These are phyloP conservation scores for Lepus americanus DNA, from an alignment of 2,113 vertebrate genomes.

Conservation along the genomic window DNA sequence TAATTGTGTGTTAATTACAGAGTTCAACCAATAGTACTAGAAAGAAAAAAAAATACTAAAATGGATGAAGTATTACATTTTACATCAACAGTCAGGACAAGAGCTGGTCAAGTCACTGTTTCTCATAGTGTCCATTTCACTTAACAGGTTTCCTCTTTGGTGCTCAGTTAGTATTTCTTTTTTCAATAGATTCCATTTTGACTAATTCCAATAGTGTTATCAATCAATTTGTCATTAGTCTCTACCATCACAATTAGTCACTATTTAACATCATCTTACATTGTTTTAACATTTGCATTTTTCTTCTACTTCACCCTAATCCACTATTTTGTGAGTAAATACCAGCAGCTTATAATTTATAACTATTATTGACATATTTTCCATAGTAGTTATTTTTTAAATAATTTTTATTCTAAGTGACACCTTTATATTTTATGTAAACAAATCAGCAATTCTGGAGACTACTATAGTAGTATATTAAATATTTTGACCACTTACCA, in stretches of 20 bases:
- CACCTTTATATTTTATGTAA: neutral
- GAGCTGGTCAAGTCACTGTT: too few relatives aligned
- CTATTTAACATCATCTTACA: neutral
- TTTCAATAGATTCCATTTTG: neutral
- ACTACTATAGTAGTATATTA: neutral
- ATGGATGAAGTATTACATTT: too few relatives aligned
- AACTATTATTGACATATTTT: neutral
- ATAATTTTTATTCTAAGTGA: neutral
- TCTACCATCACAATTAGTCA: too few relatives aligned
- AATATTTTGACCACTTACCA: slow-evolving; percentile 32
- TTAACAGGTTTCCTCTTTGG: too few relatives aligned
- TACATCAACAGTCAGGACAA: too few relatives aligned
- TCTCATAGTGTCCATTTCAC: too few relatives aligned
- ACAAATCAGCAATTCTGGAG: neutral
- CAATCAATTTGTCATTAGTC: neutral
- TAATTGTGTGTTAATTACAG: too few relatives aligned
- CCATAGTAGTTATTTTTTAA: neutral
- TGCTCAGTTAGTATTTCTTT: too few relatives aligned
- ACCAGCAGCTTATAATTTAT: neutral
- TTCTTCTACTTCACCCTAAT: neutral
- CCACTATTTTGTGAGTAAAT: neutral
- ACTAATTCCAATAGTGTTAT: neutral
- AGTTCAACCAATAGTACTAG: too few relatives aligned
- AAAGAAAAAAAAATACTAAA: too few relatives aligned
- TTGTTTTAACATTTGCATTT: neutral